These are phyloP conservation scores for Triops longicaudatus DNA, from an alignment of 1,140 invertebrate genomes.

Conservation along the genomic window DNA sequence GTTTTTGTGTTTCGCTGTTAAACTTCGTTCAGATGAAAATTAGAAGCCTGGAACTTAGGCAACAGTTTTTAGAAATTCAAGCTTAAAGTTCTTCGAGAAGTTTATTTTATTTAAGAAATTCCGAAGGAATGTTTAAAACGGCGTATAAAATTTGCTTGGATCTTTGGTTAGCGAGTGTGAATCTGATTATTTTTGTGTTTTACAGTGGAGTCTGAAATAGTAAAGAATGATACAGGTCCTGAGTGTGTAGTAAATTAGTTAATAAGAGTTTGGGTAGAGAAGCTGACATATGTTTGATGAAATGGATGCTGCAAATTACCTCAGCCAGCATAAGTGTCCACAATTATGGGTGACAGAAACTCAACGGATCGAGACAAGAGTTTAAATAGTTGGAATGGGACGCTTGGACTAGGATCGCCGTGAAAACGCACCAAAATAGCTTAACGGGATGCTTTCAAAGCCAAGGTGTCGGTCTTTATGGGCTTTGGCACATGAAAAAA, in stretches of 20 bases:
- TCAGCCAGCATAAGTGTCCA: neutral
- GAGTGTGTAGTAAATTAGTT: neutral
- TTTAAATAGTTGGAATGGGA: neutral
- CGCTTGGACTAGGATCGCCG: neutral
- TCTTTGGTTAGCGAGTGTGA: too few species aligned
- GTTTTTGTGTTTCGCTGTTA: too few species aligned
- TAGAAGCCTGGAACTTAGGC: too few species aligned
- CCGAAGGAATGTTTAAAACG: too few species aligned
- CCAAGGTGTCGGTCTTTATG: neutral
- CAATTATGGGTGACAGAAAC: neutral
- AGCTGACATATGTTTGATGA: neutral
- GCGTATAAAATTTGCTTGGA: too few species aligned
- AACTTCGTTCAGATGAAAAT: too few species aligned
- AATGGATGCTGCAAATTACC: conserved; percentile 1
- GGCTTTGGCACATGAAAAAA: neutral
- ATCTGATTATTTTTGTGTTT: neutral
- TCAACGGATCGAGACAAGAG: neutral
- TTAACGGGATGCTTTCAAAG: neutral
- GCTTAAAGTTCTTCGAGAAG: too few species aligned
- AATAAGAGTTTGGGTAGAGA: neutral
- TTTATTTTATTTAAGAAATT: too few species aligned
- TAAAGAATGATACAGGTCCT: neutral
- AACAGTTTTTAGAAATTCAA: too few species aligned
- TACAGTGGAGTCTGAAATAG: neutral
- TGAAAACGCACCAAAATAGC: neutral